Evolutionary conservation across 1,140 invertebrate species (phyloP).

Genomic region (Muscidifurax raptorellus): DNA sequence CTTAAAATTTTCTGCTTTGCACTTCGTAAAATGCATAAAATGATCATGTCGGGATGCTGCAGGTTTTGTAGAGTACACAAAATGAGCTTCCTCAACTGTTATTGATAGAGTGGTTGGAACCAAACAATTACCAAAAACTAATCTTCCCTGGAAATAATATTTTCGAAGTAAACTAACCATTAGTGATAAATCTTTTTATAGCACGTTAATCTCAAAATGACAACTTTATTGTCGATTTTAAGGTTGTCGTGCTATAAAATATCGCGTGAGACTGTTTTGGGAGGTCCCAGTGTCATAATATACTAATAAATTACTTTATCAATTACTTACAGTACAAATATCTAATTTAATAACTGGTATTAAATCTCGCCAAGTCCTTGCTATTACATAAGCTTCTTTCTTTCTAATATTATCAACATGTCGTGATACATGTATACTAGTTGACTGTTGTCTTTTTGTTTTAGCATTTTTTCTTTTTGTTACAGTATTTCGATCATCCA

Average conservation of each 20-base stretch:
- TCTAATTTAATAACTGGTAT: conserved; percentile 98
- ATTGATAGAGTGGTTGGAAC: conserved; percentile 95
- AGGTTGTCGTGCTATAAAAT: no score
- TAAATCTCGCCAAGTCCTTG: conserved; percentile 94
- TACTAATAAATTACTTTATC: no score
- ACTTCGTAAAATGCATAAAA: conserved; percentile 97
- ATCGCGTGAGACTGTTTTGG: no score
- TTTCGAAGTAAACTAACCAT: neutral
- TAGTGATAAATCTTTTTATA: neutral
- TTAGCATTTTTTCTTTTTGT: conserved; percentile 71
- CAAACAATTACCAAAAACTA: conserved; percentile 97
- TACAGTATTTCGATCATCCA: conserved; percentile 70
- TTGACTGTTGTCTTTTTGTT: conserved; percentile 81
- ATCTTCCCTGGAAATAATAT: conserved; percentile 81
- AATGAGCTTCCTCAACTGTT: conserved; percentile 95
- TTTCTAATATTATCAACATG: conserved; percentile 71
- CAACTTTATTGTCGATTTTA: no score
- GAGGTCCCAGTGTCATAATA: no score
- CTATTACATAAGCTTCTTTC: conserved; percentile 79
- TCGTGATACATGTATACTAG: conserved; percentile 76
- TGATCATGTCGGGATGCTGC: conserved; percentile 93
- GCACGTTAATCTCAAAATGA: no score
- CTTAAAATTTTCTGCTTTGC: conserved; percentile 95
- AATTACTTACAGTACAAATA: conserved; percentile 83
- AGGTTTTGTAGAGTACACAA: conserved; percentile 96